phyloP scores from a whole-genome alignment of 2,888 invertebrate species.

The Mactromeris polynyma region DNA sequence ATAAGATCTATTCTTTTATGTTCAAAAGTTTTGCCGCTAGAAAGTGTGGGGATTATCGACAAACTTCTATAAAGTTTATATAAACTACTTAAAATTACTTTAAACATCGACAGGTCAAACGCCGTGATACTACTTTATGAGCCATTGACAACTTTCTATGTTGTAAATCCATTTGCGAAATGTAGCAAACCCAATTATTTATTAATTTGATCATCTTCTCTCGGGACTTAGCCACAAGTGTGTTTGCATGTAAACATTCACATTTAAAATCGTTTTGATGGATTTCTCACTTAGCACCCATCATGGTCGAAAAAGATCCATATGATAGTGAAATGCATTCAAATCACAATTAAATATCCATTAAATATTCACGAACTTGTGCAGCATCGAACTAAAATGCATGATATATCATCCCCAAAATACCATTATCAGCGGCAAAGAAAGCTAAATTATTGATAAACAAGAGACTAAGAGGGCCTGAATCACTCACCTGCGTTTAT shows the following conservation, averaged over 20 bases:
- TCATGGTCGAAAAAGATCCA: neutral
- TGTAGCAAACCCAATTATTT: constrained; percentile 2
- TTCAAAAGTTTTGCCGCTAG: neutral
- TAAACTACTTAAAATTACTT: neutral
- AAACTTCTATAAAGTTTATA: neutral
- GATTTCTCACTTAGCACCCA: neutral
- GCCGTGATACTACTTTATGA: neutral
- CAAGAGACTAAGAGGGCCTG: no score
- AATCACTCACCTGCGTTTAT: no score
- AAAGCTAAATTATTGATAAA: neutral
- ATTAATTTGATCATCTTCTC: neutral
- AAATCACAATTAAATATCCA: neutral
- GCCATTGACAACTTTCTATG: neutral
- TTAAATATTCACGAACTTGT: neutral
- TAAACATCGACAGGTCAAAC: neutral
- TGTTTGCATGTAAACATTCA: neutral
- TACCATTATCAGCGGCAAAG: neutral
- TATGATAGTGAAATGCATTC: neutral
- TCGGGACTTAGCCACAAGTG: neutral
- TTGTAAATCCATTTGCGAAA: neutral
- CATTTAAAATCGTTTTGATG: neutral
- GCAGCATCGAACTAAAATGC: neutral
- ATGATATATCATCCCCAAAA: neutral
- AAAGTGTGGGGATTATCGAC: neutral
- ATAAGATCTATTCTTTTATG: constrained; percentile 9